Percentiles rank a stretch among this genome's conserved stretches.
Conservation (phyloP, 2,113 vertebrate species). For the Siniperca knerii region DNA sequence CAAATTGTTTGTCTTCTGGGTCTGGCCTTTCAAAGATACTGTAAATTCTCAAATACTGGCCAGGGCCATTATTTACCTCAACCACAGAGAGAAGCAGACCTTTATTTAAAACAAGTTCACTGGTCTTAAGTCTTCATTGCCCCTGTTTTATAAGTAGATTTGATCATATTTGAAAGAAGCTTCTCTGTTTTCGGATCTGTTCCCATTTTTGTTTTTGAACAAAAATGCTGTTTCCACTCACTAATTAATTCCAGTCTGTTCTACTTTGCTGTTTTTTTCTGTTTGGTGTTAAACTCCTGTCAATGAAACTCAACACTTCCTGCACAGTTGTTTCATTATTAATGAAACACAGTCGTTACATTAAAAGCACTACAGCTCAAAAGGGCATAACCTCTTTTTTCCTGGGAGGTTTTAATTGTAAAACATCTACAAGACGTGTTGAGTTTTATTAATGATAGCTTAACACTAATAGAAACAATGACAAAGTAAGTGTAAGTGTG, state of each 20-base stretch:
- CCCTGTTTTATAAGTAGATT: background rate
- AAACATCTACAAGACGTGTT: background rate
- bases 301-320: background rate
- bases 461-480: no score
- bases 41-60: background rate
- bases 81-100: background rate
- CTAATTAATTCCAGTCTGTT: no score
- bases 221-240: no score
- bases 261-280: no score
- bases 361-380: background rate
- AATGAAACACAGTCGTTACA: no score
- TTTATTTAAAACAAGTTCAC: background rate
- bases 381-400: background rate
- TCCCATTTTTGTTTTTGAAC: background rate
- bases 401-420: background rate
- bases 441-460: no score
- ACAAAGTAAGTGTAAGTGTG: no score
- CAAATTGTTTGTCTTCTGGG: background rate
- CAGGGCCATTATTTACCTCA: background rate
- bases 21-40: background rate
- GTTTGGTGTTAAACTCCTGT: background rate
- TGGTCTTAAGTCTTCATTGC: background rate
- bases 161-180: background rate
- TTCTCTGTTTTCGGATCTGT: background rate
- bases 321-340: background rate